Conservation (phyloP, 2,797 vertebrate species). For the Brachyalestes nurse region DNA sequence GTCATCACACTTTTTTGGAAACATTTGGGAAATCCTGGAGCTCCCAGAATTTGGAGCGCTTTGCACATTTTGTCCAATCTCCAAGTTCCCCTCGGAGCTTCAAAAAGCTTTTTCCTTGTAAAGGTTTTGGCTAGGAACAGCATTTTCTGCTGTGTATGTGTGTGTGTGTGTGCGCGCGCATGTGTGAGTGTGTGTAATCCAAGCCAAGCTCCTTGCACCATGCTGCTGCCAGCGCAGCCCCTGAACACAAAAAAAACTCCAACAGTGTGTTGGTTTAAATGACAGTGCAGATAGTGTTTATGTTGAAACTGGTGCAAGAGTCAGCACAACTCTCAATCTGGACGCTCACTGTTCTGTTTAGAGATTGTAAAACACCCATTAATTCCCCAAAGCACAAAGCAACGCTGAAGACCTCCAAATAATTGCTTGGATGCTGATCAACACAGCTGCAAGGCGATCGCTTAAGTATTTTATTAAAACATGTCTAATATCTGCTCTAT, state of each 20-base stretch:
- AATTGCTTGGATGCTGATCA: slow-evolving; percentile 27
- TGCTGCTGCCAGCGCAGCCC: neutral
- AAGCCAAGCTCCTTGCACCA: neutral
- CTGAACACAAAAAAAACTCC: neutral
- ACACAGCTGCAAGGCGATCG: neutral
- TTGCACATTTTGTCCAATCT: slow-evolving; percentile 23
- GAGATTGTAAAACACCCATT: neutral
- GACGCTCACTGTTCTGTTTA: neutral
- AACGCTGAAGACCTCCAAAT: neutral
- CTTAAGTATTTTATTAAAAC: neutral
- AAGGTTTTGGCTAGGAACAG: neutral
- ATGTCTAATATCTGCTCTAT: neutral
- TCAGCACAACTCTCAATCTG: neutral
- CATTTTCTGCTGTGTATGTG: slow-evolving; percentile 1
- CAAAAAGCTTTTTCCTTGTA: neutral
- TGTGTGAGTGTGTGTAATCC: slow-evolving; percentile 16
- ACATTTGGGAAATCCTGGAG: slow-evolving; percentile 31
- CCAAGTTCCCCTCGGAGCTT: neutral
- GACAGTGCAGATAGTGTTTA: neutral
- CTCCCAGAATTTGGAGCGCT: slow-evolving; percentile 3
- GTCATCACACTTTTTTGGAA: slow-evolving; percentile 5
- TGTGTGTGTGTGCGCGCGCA: neutral
- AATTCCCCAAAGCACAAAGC: slow-evolving; percentile 1
- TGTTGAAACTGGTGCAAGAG: slow-evolving; percentile 21
- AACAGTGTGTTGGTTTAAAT: slow-evolving; percentile 35